Percentiles rank a stretch among this genome's conserved stretches.
Conservation (phyloP, 2,888 invertebrate species). For the Arrhopalites spinosus region DNA sequence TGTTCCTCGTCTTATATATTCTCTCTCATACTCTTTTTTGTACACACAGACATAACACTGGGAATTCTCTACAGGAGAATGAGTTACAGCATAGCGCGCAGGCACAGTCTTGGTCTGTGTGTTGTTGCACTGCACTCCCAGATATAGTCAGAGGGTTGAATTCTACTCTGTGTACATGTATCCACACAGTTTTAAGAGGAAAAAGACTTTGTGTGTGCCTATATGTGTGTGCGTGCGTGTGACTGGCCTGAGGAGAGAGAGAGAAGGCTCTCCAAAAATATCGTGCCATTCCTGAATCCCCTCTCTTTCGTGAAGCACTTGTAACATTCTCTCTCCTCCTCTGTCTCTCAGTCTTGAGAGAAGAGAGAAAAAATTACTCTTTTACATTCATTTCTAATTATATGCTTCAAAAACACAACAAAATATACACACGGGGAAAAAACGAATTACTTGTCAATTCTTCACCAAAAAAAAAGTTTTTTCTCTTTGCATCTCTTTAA, state of each 20-base stretch:
- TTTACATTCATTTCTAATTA: constrained; percentile 29
- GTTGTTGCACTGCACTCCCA: no score
- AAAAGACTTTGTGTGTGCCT: background rate
- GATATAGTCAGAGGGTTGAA: no score
- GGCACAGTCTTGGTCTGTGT: no score
- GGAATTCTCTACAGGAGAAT: no score
- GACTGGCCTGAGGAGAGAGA: constrained; percentile 4
- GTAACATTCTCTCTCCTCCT: background rate
- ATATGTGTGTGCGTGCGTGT: constrained; percentile 26
- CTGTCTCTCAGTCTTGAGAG: background rate
- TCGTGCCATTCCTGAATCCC: constrained; percentile 29
- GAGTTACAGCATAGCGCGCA: no score
- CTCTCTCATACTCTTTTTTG: no score
- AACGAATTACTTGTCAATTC: constrained; percentile 6
- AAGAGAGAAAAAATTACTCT: background rate
- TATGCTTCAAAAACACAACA: constrained; percentile 5
- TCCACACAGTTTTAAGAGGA: background rate
- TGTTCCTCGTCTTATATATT: no score
- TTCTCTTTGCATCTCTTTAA: no score
- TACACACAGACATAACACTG: no score
- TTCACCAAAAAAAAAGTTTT: no score
- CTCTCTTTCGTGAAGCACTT: constrained; percentile 25
- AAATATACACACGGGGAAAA: background rate
- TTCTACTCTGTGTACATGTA: no score
- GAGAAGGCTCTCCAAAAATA: constrained; percentile 30